Evolutionary conservation across 2,113 vertebrate genomes (phyloP).

Genomic region (Nannospalax galili): DNA sequence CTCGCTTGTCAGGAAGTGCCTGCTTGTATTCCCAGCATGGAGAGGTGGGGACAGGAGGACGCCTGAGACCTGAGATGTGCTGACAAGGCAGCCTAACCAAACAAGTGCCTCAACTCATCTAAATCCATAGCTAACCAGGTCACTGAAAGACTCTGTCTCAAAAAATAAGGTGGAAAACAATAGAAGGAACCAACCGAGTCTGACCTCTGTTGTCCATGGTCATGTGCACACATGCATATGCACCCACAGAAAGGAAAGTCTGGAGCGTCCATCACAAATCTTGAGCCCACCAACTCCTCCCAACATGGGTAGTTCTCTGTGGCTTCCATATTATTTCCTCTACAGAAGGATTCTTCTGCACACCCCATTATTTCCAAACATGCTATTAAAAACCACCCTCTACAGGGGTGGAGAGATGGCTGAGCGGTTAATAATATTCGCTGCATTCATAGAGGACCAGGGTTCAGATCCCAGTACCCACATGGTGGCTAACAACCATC

Average conservation of each 20-base stretch:
- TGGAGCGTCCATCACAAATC: neutral
- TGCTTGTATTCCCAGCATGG: neutral
- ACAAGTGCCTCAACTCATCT: too few species aligned
- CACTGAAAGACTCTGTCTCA: neutral
- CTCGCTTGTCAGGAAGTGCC: fast-evolving
- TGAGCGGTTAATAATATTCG: too few species aligned
- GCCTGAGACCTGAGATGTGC: too few species aligned
- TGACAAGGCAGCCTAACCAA: too few species aligned
- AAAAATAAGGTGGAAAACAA: neutral
- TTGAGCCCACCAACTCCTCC: neutral
- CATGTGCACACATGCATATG: neutral
- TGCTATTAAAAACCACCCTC: neutral
- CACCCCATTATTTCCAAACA: neutral
- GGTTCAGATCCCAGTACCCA: too few species aligned
- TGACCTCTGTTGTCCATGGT: neutral
- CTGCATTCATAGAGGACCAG: too few species aligned
- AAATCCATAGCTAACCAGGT: neutral
- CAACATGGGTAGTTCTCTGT: neutral
- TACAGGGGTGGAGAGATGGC: too few species aligned
- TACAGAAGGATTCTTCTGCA: neutral
- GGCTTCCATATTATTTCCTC: neutral
- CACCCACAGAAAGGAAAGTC: too few species aligned
- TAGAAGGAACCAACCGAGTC: neutral
- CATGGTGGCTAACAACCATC: too few species aligned
- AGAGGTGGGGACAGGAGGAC: neutral